Evolutionary conservation across 2,113 vertebrate species (phyloP).

Genomic region (Serilophus lunatus): DNA sequence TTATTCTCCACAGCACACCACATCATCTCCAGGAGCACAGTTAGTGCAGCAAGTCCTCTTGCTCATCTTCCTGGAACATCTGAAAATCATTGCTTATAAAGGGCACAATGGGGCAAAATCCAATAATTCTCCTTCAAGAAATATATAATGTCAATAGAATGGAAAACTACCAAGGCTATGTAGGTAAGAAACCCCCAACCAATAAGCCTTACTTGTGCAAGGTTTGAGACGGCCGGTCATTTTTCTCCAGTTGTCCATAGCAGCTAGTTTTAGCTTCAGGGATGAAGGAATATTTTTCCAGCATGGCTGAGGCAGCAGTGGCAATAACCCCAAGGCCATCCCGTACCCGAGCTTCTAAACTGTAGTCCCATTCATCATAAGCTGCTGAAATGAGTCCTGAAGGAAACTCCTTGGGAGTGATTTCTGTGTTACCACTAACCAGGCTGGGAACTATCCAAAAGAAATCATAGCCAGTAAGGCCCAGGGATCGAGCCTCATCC

Average conservation of each 20-base stretch:
- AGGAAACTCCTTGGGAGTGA: conserved; percentile 89
- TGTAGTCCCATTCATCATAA: conserved; percentile 98
- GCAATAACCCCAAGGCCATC: conserved; percentile 95
- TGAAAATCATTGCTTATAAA: not conserved
- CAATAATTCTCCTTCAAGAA: not conserved
- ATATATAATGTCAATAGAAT: not conserved
- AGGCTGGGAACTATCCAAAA: conserved; percentile 97
- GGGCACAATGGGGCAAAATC: not conserved
- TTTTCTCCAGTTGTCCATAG: conserved; percentile 88
- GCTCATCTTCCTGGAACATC: not conserved
- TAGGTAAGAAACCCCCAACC: not conserved
- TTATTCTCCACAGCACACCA: not conserved
- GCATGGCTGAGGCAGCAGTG: conserved; percentile 90
- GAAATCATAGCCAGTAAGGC: conserved; percentile 93
- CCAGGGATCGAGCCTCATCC: conserved; percentile 93
- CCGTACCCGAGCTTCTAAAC: conserved; percentile 85
- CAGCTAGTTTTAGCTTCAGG: conserved; percentile 92
- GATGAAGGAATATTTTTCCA: conserved; percentile 91
- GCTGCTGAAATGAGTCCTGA: conserved; percentile 94
- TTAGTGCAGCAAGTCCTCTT: not conserved
- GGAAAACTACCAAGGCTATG: not conserved
- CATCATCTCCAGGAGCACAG: not conserved
- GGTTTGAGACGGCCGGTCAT: conserved; percentile 83
- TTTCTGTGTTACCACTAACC: conserved; percentile 88
- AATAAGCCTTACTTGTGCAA: conserved; percentile 87